Evolutionary conservation across 2,797 vertebrate genomes (phyloP).

Genomic region (Bradypodion pumilum): DNA sequence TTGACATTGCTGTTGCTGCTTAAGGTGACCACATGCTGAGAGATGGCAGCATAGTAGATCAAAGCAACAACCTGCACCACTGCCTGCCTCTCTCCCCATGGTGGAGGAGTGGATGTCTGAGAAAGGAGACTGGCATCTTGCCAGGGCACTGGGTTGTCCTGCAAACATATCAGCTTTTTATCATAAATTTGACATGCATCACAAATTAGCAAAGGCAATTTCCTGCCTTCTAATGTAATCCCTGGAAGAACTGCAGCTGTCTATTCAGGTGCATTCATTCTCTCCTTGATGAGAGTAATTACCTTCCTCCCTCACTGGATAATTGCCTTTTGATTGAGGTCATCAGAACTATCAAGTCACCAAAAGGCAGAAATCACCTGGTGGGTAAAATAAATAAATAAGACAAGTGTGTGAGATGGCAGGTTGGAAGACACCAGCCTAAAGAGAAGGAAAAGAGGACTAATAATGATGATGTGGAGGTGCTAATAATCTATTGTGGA

Average conservation of each 20-base stretch:
- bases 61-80: slow-evolving; percentile 15
- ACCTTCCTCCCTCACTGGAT: slow-evolving; percentile 83
- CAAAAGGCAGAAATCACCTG: slow-evolving; percentile 80
- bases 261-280: slow-evolving; percentile 87
- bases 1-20: background rate
- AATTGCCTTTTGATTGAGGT: slow-evolving; percentile 99
- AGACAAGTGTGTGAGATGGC: background rate
- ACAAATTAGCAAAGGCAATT: slow-evolving; percentile 72
- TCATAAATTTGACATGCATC: slow-evolving; percentile 70
- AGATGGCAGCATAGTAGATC: background rate
- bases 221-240: slow-evolving; percentile 80
- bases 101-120: background rate
- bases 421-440: slow-evolving; percentile 37
- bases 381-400: slow-evolving; percentile 73
- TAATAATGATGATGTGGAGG: slow-evolving; percentile 44
- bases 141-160: slow-evolving; percentile 49
- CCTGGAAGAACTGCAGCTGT: slow-evolving; percentile 79
- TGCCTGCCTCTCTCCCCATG: background rate
- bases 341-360: slow-evolving; percentile 91
- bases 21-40: background rate
- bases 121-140: slow-evolving; percentile 21
- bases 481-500: slow-evolving; percentile 12
- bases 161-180: slow-evolving; percentile 71
- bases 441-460: slow-evolving; percentile 56
- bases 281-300: slow-evolving; percentile 88